phyloP scores from a whole-genome alignment of 2,113 vertebrate genomes.

The Gyps fulvus region DNA sequence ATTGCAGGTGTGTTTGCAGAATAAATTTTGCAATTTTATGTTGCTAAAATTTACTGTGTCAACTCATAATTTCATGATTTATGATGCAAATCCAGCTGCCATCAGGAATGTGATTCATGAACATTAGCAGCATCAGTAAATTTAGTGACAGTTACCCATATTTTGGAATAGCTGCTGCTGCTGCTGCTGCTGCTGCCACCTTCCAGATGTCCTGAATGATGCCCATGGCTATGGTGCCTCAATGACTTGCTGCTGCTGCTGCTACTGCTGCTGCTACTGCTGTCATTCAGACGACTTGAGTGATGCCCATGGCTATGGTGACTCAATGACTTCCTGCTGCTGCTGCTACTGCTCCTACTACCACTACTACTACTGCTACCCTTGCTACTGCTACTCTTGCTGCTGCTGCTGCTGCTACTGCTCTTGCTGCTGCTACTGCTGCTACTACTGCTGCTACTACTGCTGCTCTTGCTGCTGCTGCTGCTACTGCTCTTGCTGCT shows the following conservation, averaged over 20 bases:
- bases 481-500: accelerated
- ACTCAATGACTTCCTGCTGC: background rate
- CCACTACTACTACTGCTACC: accelerated
- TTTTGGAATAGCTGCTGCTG: background rate
- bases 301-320: background rate
- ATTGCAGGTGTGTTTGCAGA: background rate
- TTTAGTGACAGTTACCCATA: conserved; percentile 36
- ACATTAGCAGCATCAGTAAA: background rate
- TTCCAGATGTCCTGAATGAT: background rate
- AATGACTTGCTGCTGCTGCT: background rate
- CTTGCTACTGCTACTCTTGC: accelerated
- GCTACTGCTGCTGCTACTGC: background rate
- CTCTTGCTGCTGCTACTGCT: accelerated
- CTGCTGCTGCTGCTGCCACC: background rate
- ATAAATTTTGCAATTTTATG: background rate
- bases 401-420: accelerated
- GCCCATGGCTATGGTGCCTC: background rate
- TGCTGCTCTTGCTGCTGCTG: accelerated
- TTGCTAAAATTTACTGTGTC: background rate
- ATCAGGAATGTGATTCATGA: background rate
- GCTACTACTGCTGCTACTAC: accelerated
- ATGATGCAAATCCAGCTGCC: background rate
- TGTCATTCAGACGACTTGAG: background rate
- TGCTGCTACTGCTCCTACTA: accelerated
- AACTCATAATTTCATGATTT: background rate